phyloP scores from a whole-genome alignment of 2,797 vertebrate genomes.

The Thalassophryne amazonica region DNA sequence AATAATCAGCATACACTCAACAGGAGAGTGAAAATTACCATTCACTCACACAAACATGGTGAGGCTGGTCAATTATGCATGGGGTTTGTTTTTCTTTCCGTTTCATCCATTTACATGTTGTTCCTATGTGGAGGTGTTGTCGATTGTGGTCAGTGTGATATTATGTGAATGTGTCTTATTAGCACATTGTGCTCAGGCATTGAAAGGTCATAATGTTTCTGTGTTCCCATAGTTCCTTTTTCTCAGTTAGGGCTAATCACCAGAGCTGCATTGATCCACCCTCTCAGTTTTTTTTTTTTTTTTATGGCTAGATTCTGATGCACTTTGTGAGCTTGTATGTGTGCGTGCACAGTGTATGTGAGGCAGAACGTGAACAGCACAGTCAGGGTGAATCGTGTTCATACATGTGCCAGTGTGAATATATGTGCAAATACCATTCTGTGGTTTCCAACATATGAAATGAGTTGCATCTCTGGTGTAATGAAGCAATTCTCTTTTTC shows the following conservation, averaged over 20 bases:
- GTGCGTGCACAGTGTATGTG: constrained; percentile 6
- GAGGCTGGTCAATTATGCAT: constrained; percentile 63
- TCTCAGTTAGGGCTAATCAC: constrained; percentile 79
- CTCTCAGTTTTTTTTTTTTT: constrained; percentile 62
- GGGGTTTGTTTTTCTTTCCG: constrained; percentile 66
- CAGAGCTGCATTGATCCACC: constrained; percentile 76
- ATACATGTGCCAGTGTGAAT: constrained; percentile 22
- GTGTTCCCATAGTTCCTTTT: constrained; percentile 73
- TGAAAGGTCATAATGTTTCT: constrained; percentile 79
- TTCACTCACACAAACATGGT: constrained; percentile 64
- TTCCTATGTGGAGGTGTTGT: constrained; percentile 58
- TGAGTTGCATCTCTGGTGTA: constrained; percentile 79
- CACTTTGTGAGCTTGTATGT: constrained; percentile 9
- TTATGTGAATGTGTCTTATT: constrained; percentile 72
- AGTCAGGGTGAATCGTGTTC: constrained; percentile 31
- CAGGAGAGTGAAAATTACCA: constrained; percentile 72
- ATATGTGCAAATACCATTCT: constrained; percentile 61
- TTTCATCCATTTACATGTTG: constrained; percentile 59
- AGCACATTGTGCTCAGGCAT: constrained; percentile 49
- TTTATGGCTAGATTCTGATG: constrained; percentile 56
- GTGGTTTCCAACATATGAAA: constrained; percentile 63
- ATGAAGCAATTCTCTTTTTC: constrained; percentile 70
- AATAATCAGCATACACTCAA: constrained; percentile 71
- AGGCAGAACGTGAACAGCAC: constrained; percentile 12
- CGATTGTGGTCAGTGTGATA: constrained; percentile 53